Conservation (phyloP, 1,140 invertebrate genomes). For the Heliconius hewitsoni region DNA sequence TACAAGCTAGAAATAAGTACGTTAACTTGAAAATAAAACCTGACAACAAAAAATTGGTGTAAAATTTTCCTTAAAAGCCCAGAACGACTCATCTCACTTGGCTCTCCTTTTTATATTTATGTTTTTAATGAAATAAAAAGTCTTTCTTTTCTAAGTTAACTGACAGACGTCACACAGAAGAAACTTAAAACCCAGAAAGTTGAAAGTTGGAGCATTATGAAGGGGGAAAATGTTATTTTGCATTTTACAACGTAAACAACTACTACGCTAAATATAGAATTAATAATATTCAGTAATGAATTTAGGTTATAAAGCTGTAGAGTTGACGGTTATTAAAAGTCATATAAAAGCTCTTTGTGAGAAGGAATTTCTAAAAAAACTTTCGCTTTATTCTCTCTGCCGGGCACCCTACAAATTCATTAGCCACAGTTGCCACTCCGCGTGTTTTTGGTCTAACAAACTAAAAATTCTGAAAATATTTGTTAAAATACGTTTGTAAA, state of each 20-base stretch:
- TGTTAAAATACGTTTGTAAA: not conserved
- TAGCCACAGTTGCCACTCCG: constrained; percentile 8
- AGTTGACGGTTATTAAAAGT: not conserved
- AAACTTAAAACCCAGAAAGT: too few species aligned
- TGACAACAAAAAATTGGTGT: too few species aligned
- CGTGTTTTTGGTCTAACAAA: constrained; percentile 5
- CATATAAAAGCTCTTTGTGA: not conserved
- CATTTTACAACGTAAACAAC: not conserved
- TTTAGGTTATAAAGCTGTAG: not conserved
- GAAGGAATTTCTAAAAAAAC: constrained; percentile 5
- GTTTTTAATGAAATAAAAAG: too few species aligned
- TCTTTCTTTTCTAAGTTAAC: too few species aligned
- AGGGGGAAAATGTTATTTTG: too few species aligned
- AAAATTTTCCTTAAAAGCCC: too few species aligned
- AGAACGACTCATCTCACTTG: too few species aligned
- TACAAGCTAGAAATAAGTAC: too few species aligned
- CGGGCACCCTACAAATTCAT: constrained; percentile 11
- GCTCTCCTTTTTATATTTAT: too few species aligned
- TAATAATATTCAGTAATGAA: not conserved
- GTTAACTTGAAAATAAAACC: too few species aligned
- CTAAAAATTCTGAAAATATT: constrained; percentile 9
- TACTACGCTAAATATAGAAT: not conserved
- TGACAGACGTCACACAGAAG: too few species aligned
- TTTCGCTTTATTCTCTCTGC: constrained; percentile 8
- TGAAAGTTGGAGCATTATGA: too few species aligned